Base-by-base conservation (phyloP, 2,888 invertebrate genomes). In the Anoplius nigerrimus region DNA sequence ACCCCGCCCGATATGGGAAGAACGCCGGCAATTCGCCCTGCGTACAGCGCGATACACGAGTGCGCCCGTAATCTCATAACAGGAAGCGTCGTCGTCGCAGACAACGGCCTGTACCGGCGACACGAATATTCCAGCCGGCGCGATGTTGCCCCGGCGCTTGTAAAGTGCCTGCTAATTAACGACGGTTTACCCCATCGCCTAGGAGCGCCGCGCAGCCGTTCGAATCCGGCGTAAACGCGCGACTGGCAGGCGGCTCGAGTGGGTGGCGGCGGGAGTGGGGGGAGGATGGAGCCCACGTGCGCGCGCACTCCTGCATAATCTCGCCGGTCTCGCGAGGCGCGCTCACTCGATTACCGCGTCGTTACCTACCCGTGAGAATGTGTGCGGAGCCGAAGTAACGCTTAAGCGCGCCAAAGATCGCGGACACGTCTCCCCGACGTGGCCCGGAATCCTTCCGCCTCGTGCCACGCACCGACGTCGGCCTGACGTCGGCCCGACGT, bases 121-220 rank as follows among this genome's bases (percentile, higher is more conserved):
- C 51, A 20, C 34, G 34, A 34, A 34, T 34, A 34, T 34, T 34
- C 34, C 34, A 34, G 34, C 4, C 27, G 6, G 43, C 15, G n/a
- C 18, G 43, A 61, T 65, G 62, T 68, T 18, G 56, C 46, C 24
- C 34, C 22, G n/a, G 43, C 34, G 62, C 13, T 66, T 13, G 62
- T 52, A 70, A 69, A 71, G 71, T 66, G 74, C 57, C 45, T 42
- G 52, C 69, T 74, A 76, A 76, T 74, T 71, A 62, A 62, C 65
- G 62, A 54, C 48, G 48, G 69, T 57, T 58, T 58, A 62, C 62
- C 45, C 13, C 1, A 34, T 34, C 34, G 34, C 34, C 4, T 3
- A 34, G n/a, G 27, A 27, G n/a, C 6, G 34, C 24, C 48, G 48
- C 34, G 55, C 34, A 45, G 21, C 46, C 53, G 58, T 56, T 69